Evolutionary conservation across 2,797 vertebrate genomes (phyloP).

Genomic region (Neosilurus mollespiculum): DNA sequence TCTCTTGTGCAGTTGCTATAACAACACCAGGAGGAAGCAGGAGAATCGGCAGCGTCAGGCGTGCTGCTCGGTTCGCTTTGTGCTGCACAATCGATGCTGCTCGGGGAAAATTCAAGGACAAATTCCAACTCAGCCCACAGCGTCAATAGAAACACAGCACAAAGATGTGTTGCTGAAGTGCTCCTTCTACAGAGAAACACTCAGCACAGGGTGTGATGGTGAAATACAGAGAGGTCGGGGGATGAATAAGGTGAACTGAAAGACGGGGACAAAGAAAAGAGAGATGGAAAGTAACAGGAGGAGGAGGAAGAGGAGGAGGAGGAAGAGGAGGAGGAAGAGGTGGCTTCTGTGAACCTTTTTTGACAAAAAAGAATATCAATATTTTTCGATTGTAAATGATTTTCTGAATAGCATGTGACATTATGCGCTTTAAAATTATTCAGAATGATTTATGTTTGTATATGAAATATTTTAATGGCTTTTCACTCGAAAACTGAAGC

Average conservation of each 20-base stretch:
- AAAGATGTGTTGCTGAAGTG: slow-evolving; percentile 43
- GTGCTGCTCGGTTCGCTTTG: slow-evolving; percentile 40
- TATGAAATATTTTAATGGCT: not conserved
- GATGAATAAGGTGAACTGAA: slow-evolving; percentile 41
- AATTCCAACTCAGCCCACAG: slow-evolving; percentile 45
- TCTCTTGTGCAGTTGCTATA: slow-evolving; percentile 36
- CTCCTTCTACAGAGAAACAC: slow-evolving; percentile 22
- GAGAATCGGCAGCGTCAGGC: slow-evolving; percentile 17
- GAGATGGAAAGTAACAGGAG: not conserved
- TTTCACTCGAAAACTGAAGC: not conserved
- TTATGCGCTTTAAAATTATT: not conserved
- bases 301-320: not conserved
- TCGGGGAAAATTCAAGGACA: slow-evolving; percentile 51
- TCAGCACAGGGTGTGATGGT: slow-evolving; percentile 12
- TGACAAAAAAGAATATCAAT: slow-evolving; percentile 12
- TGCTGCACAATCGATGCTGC: slow-evolving; percentile 45
- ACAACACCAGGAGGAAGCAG: slow-evolving; percentile 39
- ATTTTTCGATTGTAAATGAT: not conserved
- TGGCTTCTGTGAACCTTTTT: not conserved
- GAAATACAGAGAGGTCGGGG: slow-evolving; percentile 28
- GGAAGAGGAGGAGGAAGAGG: not conserved
- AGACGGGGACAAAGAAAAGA: not conserved
- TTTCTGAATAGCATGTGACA: not conserved
- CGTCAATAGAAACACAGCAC: slow-evolving; percentile 38
- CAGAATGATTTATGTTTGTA: not conserved